Evolutionary conservation across 2,113 vertebrate genomes (phyloP).

Genomic region (Channa maculata): DNA sequence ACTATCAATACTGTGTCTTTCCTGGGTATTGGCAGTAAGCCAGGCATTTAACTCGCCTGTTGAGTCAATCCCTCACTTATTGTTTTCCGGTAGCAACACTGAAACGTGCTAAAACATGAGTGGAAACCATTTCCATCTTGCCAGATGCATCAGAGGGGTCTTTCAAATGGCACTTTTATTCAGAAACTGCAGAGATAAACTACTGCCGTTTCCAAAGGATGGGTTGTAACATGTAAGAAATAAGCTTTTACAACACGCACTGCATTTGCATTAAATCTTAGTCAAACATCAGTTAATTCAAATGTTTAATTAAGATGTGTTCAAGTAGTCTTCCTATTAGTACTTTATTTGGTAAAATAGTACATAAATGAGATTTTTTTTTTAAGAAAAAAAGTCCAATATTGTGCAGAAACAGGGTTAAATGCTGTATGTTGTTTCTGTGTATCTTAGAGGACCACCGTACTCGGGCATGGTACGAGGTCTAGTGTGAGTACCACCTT

Average conservation of each 20-base stretch:
- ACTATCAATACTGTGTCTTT: constrained; percentile 24
- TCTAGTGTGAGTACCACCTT: no score
- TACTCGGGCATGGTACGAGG: no score
- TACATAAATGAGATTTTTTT: no score
- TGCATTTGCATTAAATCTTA: constrained; percentile 1
- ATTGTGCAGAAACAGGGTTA: no score
- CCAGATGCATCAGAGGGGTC: background rate
- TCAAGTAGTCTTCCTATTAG: background rate
- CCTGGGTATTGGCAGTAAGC: constrained; percentile 25
- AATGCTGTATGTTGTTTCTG: no score
- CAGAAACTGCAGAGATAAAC: background rate
- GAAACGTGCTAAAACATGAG: constrained; percentile 13
- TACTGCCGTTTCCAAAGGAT: background rate
- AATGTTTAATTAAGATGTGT: background rate
- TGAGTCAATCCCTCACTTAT: constrained; percentile 36
- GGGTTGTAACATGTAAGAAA: background rate
- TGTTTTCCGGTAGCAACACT: constrained; percentile 18
- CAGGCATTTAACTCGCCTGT: constrained; percentile 19
- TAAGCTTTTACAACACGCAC: background rate
- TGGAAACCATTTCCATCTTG: background rate
- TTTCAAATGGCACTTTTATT: background rate
- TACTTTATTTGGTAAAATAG: no score
- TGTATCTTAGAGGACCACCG: no score
- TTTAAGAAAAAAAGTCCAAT: no score
- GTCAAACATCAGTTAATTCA: background rate